Percentiles rank a stretch among this genome's conserved stretches.
Conservation (phyloP, 2,113 vertebrate genomes). For the Onychostoma macrolepis region DNA sequence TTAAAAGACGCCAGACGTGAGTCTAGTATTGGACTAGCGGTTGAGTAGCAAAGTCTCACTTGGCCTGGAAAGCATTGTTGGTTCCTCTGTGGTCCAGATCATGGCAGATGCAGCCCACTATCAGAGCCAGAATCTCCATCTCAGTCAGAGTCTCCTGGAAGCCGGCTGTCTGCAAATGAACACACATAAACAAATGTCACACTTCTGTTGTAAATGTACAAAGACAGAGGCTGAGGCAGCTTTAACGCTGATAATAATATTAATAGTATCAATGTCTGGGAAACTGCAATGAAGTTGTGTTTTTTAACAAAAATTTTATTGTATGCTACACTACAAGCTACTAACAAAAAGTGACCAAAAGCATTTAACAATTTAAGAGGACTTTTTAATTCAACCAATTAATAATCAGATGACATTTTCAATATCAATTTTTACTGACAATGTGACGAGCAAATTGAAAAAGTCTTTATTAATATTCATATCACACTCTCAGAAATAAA, state of each 20-base stretch:
- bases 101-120: conserved; percentile 97
- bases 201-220: conserved; percentile 41
- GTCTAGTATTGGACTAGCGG: too few relatives aligned
- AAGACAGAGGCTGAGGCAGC: background rate
- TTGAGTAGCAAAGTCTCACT: conserved; percentile 81
- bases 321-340: background rate
- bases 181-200: background rate
- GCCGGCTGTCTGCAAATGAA: conserved; percentile 84
- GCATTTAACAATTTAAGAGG: too few relatives aligned
- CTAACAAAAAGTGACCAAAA: background rate
- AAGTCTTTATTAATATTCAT: too few relatives aligned
- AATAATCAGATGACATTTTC: too few relatives aligned
- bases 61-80: conserved; percentile 99
- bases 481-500: too few relatives aligned
- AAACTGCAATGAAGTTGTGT: background rate
- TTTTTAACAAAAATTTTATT: too few relatives aligned
- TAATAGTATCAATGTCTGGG: background rate
- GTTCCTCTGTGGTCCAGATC: conserved; percentile 99
- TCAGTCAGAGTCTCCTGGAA: conserved; percentile 97
- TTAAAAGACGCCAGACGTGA: background rate
- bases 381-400: too few relatives aligned
- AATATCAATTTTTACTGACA: too few relatives aligned
- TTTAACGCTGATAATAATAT: background rate
- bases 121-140: conserved; percentile 94
- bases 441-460: too few relatives aligned